phyloP scores from a whole-genome alignment of 1,140 invertebrate species.

The Formica exsecta region DNA sequence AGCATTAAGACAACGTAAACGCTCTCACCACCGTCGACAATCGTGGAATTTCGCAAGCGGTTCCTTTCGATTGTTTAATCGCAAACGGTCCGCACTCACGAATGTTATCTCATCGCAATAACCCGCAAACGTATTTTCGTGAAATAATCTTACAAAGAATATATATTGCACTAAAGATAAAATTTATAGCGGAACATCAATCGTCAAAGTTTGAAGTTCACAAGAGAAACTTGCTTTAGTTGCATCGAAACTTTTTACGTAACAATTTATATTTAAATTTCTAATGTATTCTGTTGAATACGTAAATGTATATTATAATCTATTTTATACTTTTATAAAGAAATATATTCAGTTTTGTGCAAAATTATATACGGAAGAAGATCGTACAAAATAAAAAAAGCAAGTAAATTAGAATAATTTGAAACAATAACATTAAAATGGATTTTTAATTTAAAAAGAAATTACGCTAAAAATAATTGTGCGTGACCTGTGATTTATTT shows the following conservation, averaged over 20 bases:
- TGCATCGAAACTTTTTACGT: not conserved
- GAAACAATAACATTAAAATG: not conserved
- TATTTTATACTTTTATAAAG: not conserved
- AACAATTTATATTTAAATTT: not conserved
- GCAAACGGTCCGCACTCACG: conserved; percentile 13
- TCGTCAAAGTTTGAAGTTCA: not conserved
- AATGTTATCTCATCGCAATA: conserved; percentile 36
- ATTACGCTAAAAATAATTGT: conserved; percentile 10
- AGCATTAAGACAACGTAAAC: conserved; percentile 51
- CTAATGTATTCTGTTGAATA: conserved; percentile 1
- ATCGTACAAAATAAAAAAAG: not conserved
- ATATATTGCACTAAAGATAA: not conserved
- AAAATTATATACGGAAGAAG: not conserved
- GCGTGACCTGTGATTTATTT: not conserved
- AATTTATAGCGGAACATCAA: conserved; percentile 34
- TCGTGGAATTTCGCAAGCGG: conserved; percentile 54
- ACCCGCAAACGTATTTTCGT: not conserved
- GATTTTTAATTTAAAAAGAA: not conserved
- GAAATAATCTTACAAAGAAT: conserved; percentile 18
- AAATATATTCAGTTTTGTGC: not conserved
- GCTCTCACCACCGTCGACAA: conserved; percentile 27
- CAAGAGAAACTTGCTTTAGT: conserved; percentile 13
- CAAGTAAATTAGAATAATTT: not conserved
- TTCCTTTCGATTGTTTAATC: conserved; percentile 67
- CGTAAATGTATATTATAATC: not conserved